Evolutionary conservation across 2,113 vertebrate species (phyloP), one percentile per base, ranked within the genome.

Genomic region (Vicugna pacos): DNA sequence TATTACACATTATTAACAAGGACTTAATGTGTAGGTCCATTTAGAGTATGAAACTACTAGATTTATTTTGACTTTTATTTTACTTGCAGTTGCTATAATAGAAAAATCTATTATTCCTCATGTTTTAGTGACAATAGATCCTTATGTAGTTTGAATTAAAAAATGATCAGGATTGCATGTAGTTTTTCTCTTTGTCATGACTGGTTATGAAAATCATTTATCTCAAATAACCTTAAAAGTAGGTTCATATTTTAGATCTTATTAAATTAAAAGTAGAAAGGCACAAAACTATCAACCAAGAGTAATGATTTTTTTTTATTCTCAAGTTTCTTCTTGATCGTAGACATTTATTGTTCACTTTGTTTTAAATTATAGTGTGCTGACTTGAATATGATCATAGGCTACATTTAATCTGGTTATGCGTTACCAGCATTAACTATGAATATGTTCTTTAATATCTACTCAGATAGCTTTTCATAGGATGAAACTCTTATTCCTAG

Each of bases 31-130:
- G 50, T 5, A 88, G 5, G 19, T 69, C 86, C n/a, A 86, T 89
- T 93, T 76, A 90, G 8, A 20, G 77, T 85, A 82, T 76, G n/a
- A 16, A 87, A 58, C 17, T 24, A 64, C 46, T 50, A 83, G 56
- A 76, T 84, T 79, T 11, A 73, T 93, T 90, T 91, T 93, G 50
- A 12, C 48, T 73, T 96, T 83, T 72, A 82, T 80, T 97, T 96
- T 80, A 73, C 76, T 62, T 91, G 11, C 12, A 42, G 26, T 58
- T 28, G 3, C 13, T 94, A 73, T 76, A 93, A 69, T 42, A 67
- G 35, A 85, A 91, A 97, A 95, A 91, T 75, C n/a, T 35, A 85
- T 69, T 69, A 60, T 73, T 4, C 3, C 84, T 13, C 20, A 42
- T 54, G 81, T 80, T 93, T 62, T 58, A 65, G 91, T 88, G 48